phyloP scores from a whole-genome alignment of 2,888 invertebrate genomes.

The Melolontha melolontha region DNA sequence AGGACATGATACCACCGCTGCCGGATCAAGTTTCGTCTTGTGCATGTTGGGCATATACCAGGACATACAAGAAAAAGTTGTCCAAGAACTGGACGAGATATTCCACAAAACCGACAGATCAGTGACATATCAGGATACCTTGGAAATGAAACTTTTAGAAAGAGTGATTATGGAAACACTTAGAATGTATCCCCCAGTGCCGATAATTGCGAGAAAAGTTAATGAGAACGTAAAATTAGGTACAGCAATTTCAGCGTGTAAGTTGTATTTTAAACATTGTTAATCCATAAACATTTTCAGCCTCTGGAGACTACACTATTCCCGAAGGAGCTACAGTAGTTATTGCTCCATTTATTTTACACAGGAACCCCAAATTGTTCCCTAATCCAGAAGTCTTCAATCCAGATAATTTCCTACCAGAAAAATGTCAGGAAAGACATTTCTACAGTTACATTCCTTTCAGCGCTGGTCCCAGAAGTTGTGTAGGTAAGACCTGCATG shows the following conservation, averaged over 20 bases:
- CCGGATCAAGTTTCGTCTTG: slow-evolving; percentile 85
- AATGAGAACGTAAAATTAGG: slow-evolving; percentile 79
- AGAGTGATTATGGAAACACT: slow-evolving; percentile 85
- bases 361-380: slow-evolving; percentile 79
- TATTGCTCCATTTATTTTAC: slow-evolving; percentile 76
- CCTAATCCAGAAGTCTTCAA: slow-evolving; percentile 82
- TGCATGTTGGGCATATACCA: slow-evolving; percentile 82
- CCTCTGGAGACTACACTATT: slow-evolving; percentile 73
- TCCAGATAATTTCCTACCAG: slow-evolving; percentile 88
- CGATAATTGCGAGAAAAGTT: slow-evolving; percentile 79
- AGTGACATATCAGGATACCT: slow-evolving; percentile 83
- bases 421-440: slow-evolving; percentile 81
- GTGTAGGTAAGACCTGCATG: slow-evolving; percentile 72
- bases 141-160: slow-evolving; percentile 89
- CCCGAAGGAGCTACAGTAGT: slow-evolving; percentile 79
- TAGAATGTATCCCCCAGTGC: slow-evolving; percentile 84
- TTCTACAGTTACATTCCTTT: slow-evolving; percentile 86
- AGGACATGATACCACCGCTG: slow-evolving; percentile 87
- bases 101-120: slow-evolving; percentile 82
- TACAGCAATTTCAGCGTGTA: slow-evolving; percentile 57
- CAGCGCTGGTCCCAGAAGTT: slow-evolving; percentile 85
- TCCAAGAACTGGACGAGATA: slow-evolving; percentile 79
- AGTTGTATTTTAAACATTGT: not conserved
- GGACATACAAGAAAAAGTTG: slow-evolving; percentile 78
- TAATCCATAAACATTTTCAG: slow-evolving; percentile 59